A percentile compares a stretch with the other conserved stretches of the same genome.
These are phyloP conservation scores for Thelaira solivaga DNA, from an alignment of 2,888 invertebrate genomes.

Conservation along the genomic window DNA sequence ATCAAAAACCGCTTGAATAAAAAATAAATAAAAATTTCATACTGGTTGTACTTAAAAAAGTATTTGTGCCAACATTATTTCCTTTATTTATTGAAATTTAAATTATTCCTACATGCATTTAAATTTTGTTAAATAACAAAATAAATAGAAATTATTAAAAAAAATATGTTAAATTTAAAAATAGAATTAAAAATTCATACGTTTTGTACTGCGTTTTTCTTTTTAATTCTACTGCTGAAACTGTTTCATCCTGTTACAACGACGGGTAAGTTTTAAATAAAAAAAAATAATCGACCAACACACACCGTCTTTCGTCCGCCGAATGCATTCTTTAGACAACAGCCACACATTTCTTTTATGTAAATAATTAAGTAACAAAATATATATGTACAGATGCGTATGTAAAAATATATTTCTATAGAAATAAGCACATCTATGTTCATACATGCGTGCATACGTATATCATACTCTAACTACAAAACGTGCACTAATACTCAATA, in stretches of 20 bases:
- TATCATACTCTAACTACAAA: too few relatives aligned
- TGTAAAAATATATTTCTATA: background rate
- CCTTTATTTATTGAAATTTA: background rate
- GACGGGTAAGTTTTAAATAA: constrained; percentile 50
- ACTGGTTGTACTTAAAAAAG: background rate
- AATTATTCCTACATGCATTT: background rate
- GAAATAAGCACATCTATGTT: too few relatives aligned
- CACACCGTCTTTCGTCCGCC: constrained; percentile 5
- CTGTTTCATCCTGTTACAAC: constrained; percentile 32
- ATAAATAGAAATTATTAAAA: background rate
- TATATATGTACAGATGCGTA: background rate
- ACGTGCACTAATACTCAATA: too few relatives aligned
- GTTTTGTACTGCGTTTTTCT: constrained; percentile 15
- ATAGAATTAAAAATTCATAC: constrained; percentile 5
- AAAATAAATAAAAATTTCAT: too few relatives aligned
- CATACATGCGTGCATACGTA: too few relatives aligned
- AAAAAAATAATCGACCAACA: constrained; percentile 5
- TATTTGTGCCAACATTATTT: too few relatives aligned
- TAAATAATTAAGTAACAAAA: background rate
- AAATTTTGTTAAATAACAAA: background rate
- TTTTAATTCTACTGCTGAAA: constrained; percentile 13
- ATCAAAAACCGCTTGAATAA: background rate
- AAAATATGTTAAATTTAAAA: background rate
- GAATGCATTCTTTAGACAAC: constrained; percentile 12
- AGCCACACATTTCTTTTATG: background rate